Evolutionary conservation across 1,140 invertebrate species (phyloP).

Genomic region (Drosophila azteca): DNA sequence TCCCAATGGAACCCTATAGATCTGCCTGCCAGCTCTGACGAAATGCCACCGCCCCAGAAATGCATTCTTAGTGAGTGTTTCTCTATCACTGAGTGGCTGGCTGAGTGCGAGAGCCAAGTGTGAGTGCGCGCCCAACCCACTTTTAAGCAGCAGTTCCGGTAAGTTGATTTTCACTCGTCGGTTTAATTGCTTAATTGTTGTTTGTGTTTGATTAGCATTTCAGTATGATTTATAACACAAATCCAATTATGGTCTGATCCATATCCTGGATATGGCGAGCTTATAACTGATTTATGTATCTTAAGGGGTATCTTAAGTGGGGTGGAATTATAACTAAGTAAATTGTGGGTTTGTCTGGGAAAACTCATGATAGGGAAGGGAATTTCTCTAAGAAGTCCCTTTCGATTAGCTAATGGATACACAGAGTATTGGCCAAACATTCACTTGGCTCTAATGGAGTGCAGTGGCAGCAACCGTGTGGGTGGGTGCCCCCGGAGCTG

Average conservation of each 20-base stretch:
- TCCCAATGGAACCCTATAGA: too few relatives aligned
- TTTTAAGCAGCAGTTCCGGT: slow-evolving; percentile 77
- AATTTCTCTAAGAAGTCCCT: not conserved
- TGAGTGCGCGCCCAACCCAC: slow-evolving; percentile 60
- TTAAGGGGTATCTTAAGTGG: slow-evolving; percentile 8
- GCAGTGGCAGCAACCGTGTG: slow-evolving; percentile 7
- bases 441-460: slow-evolving; percentile 12
- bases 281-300: slow-evolving; percentile 40
- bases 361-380: too few relatives aligned
- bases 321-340: too few relatives aligned
- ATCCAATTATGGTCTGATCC: slow-evolving; percentile 48
- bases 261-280: slow-evolving; percentile 59
- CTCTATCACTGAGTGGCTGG: slow-evolving; percentile 6
- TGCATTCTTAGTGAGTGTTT: slow-evolving; percentile 19
- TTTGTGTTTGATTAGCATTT: slow-evolving; percentile 62
- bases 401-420: slow-evolving; percentile 40
- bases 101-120: too few relatives aligned
- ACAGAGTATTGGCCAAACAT: slow-evolving; percentile 16
- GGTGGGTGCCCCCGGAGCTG: slow-evolving; percentile 28
- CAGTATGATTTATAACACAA: slow-evolving; percentile 39
- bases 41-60: too few relatives aligned
- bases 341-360: too few relatives aligned
- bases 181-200: slow-evolving; percentile 77
- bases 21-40: too few relatives aligned
- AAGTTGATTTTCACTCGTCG: slow-evolving; percentile 64